Percentiles rank a stretch among this genome's conserved stretches.
Conservation (phyloP, 2,113 vertebrate genomes). For the Apus apus region DNA sequence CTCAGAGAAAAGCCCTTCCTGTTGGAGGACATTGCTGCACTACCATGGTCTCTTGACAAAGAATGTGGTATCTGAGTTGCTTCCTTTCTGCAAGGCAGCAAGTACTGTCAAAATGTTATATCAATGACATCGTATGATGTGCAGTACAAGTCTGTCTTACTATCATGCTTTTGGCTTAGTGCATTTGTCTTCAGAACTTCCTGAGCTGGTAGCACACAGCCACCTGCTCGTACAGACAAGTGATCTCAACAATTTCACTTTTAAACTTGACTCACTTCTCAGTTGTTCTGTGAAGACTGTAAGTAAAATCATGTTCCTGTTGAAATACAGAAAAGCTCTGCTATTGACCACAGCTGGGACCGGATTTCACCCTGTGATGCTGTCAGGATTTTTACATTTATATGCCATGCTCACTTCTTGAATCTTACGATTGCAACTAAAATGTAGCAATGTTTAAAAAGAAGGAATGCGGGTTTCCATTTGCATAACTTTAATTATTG, state of each 20-base stretch:
- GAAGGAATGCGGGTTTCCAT: constrained; percentile 5
- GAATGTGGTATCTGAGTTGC: fast-evolving
- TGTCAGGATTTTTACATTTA: constrained; percentile 26
- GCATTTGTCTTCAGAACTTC: not conserved
- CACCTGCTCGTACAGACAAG: not conserved
- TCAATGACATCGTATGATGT: not conserved
- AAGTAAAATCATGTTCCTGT: not conserved
- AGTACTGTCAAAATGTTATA: not conserved
- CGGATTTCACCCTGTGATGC: not conserved
- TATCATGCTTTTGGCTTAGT: not conserved
- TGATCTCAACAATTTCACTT: not conserved
- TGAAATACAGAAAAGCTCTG: not conserved
- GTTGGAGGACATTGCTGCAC: not conserved
- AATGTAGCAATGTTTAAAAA: not conserved
- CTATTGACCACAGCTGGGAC: constrained; percentile 26
- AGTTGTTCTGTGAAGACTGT: not conserved
- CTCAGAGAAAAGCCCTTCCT: not conserved
- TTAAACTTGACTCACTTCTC: not conserved
- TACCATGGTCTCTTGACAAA: fast-evolving
- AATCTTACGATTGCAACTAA: not conserved
- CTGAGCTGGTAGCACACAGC: not conserved
- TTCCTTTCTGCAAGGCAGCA: fast-evolving
- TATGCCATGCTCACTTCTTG: not conserved
- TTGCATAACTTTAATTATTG: constrained; percentile 49
- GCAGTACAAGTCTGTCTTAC: not conserved